Percentiles rank a stretch among this genome's conserved stretches.
These are phyloP conservation scores for Strongylocentrotus purpuratus DNA, from an alignment of 35 echinoderm and acorn worm genomes.

Conservation along the genomic window DNA sequence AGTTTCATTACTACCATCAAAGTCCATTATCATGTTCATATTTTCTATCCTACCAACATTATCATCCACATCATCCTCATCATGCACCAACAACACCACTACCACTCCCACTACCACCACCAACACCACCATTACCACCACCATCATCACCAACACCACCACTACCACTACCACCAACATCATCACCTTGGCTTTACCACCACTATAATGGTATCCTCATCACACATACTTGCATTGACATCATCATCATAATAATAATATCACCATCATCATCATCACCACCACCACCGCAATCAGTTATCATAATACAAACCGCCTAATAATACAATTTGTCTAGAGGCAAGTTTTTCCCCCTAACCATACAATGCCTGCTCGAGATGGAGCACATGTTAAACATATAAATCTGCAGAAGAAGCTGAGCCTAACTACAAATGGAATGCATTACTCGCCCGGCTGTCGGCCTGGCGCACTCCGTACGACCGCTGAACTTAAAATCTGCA, in stretches of 20 bases:
- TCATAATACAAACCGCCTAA: background rate
- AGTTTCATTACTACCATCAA: background rate
- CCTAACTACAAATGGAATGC: background rate
- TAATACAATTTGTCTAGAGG: background rate
- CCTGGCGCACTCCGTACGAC: background rate
- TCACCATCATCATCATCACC: background rate
- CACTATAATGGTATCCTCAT: background rate
- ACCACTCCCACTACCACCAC: no score
- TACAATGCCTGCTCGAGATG: background rate
- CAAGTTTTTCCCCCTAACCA: no score
- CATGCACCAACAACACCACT: no score
- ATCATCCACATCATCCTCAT: no score
- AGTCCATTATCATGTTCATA: background rate
- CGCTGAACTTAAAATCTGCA: background rate
- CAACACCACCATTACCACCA: no score
- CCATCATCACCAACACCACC: background rate
- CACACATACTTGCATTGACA: background rate
- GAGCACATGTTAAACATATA: background rate
- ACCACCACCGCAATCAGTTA: background rate
- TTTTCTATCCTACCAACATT: background rate
- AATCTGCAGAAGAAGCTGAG: no score
- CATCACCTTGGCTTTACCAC: background rate
- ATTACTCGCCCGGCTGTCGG: background rate
- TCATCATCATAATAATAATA: background rate
- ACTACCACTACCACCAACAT: background rate